phyloP scores from a whole-genome alignment of 2,797 vertebrate genomes.

The Pogonophryne albipinna region DNA sequence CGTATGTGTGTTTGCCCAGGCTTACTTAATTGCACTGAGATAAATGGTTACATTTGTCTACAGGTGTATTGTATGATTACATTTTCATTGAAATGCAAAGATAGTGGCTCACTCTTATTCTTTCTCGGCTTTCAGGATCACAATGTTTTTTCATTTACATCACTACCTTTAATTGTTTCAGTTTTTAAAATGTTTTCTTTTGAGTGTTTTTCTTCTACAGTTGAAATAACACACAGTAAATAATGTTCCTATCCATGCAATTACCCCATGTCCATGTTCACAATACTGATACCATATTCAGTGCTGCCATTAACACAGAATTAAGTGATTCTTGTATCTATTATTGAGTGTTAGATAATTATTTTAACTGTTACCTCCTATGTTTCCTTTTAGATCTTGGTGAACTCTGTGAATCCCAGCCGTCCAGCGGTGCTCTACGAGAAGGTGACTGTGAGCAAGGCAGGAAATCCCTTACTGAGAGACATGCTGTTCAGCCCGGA shows the following conservation, averaged over 20 bases:
- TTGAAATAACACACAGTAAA: constrained; percentile 22
- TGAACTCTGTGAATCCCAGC: constrained; percentile 85
- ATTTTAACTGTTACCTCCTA: constrained; percentile 11
- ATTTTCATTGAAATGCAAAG: constrained; percentile 42
- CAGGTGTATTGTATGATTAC: constrained; percentile 37
- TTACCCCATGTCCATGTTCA: constrained; percentile 23
- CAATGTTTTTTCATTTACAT: constrained; percentile 15
- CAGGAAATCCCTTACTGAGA: constrained; percentile 88
- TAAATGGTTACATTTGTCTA: constrained; percentile 37
- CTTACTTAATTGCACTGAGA: background rate
- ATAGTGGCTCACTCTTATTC: constrained; percentile 3
- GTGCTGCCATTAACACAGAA: constrained; percentile 35
- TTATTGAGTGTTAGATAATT: background rate
- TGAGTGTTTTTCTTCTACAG: background rate
- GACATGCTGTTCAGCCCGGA: constrained; percentile 95
- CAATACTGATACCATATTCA: constrained; percentile 36
- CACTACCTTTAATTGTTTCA: constrained; percentile 9
- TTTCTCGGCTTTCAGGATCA: constrained; percentile 4
- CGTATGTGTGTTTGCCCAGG: background rate
- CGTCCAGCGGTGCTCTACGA: constrained; percentile 90
- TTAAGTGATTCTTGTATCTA: too few species aligned
- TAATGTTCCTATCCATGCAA: constrained; percentile 32
- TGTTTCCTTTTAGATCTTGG: constrained; percentile 87
- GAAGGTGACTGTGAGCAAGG: constrained; percentile 91
- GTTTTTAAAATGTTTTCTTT: constrained; percentile 29